Base-by-base conservation (phyloP, 1,140 invertebrate genomes). In the Anagrus nilaparvatae region DNA sequence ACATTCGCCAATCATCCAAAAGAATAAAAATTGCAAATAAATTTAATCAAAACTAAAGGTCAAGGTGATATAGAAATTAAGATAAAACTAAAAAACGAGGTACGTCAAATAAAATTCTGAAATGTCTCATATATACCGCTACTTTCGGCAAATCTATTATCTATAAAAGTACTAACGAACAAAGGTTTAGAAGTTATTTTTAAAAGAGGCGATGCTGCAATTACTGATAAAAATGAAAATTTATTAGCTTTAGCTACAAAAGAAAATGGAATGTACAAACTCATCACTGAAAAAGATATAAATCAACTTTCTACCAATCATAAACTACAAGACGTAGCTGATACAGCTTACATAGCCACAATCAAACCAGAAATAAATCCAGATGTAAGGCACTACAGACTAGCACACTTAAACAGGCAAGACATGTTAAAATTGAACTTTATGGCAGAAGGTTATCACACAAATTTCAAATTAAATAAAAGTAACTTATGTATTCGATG, bases 121-220 rank as follows among this genome's bases (percentile, higher is more conserved):
- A 34, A 51, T 5, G 41, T 44, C 8, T 24, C 45, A 23, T 44
- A 25, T 6, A 43, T 41, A 4, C 45, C 36, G 19, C 13, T 35
- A 17, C 34, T 51, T 14, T 14, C 28, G 21, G 43, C 5, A 12
- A 48, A 51, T 32, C 10, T 46, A 24, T 12, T 49, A 1, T 46
- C 44, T 8, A 28, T 50, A 12, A 17, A 33, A 6, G 25, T 29
- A 7, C 5, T 42, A 0, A 45, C 44, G 0, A 30, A 19, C 17
- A 23, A 25, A 1, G 24, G 32, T 1, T 35, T 34, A 10, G 4
- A 2, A 9, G 24, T 51, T 2, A 34, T 20, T 14, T 44, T 50
- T 16, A 19, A 10, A 7, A 44, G 40, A 38, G 24, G 38, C 21
- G 8, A 20, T 14, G 30, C 31, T 0, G 14, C 42, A 5, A 16